Base-by-base conservation (phyloP, 2,888 invertebrate species). In the Erpobdella octoculata region DNA sequence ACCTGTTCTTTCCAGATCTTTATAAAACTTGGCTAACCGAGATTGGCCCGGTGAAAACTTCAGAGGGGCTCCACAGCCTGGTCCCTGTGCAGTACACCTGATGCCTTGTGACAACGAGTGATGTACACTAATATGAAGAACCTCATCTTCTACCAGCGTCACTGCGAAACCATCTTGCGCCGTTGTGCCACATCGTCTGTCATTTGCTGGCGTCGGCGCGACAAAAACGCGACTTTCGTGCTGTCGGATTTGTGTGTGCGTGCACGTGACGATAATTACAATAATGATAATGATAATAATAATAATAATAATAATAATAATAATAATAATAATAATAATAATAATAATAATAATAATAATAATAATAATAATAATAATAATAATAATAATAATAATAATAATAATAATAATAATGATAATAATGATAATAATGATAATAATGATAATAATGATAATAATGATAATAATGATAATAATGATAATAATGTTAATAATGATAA, bases 201-300 rank as follows among this genome's bases (percentile, higher is more conserved):
- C 87, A 98, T 95, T 85, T 97, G 86, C 75, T 93, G 93, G 90
- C n/a, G n/a, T n/a, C n/a, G n/a, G n/a, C n/a, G n/a, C n/a, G n/a
- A n/a, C n/a, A n/a, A n/a, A n/a, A n/a, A 96, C 91, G 81, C 97
- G 93, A 85, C 97, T 97, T 87, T 98, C 97, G 86, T 96, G 97
- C 88, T 97, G 97, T 96, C 96, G 97, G 86, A 93, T 94, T 86
- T 94, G 97, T 78, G 97, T 87, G 80, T 96, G 96, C 84, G 97
- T 89, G 85, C 97, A 97, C 77, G 97, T 96, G 81, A 96, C 95
- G 91, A 95, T 65, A 25, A 28, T 21, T 53, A 6, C 18, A 18
- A n/a, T 25, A 18, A 28, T 21, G 53, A 25, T 41, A 41, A 41
- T 41, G 18, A 41, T 41, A 41, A 41, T 41, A 41, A 41, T 46